A percentile compares a stretch with the other conserved stretches of the same genome.
These are phyloP conservation scores for Columba livia DNA, from an alignment of 2,113 vertebrate species.

Conservation along the genomic window DNA sequence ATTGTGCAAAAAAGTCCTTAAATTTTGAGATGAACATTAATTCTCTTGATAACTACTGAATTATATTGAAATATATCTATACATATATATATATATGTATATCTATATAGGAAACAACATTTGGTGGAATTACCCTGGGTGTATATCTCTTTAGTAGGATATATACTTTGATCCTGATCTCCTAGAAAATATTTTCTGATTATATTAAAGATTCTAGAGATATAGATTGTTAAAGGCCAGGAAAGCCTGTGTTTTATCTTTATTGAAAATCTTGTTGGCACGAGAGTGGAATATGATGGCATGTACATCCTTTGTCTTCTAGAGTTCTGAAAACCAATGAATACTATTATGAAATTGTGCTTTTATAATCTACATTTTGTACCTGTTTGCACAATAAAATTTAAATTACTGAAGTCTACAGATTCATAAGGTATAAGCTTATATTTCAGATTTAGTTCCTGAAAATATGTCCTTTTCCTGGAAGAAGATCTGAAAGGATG, in stretches of 20 bases:
- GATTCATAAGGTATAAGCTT: not conserved
- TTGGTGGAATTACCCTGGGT: not conserved
- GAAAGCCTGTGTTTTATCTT: not conserved
- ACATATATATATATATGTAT: too few relatives aligned
- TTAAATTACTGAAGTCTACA: not conserved
- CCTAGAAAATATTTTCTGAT: not conserved
- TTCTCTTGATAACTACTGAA: not conserved
- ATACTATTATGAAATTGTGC: not conserved
- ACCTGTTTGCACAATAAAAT: not conserved
- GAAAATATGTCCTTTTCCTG: constrained; percentile 7
- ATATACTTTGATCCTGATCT: not conserved
- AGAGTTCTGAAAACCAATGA: not conserved
- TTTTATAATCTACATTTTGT: not conserved
- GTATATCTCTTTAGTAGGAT: not conserved
- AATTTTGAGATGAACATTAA: not conserved
- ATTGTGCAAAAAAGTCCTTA: not conserved
- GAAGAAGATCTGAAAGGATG: not conserved
- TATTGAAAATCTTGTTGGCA: not conserved
- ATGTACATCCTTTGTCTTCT: not conserved
- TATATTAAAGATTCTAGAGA: not conserved
- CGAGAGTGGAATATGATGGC: not conserved
- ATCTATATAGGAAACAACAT: not conserved
- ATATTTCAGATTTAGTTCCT: not conserved
- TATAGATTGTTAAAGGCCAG: not conserved
- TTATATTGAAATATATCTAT: not conserved